These are phyloP conservation scores for Embiotoca jacksoni DNA, from an alignment of 2,113 vertebrate species.

Conservation along the genomic window DNA sequence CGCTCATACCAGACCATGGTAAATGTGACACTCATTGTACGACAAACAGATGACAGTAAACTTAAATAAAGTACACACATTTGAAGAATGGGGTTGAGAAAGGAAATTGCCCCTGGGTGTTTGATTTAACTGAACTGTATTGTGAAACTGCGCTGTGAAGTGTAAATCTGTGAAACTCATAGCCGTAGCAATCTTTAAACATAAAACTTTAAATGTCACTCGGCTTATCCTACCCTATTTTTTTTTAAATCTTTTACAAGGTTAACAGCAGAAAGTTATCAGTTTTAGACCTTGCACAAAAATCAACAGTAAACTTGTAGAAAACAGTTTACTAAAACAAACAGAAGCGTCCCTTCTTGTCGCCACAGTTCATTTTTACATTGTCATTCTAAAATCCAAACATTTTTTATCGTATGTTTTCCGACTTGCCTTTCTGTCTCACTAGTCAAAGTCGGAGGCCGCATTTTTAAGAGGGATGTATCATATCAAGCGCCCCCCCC, in stretches of 20 bases:
- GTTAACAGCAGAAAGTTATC: not conserved
- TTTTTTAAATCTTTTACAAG: conserved; percentile 4
- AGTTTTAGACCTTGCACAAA: not conserved
- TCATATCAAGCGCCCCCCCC: not conserved
- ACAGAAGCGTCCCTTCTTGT: not conserved
- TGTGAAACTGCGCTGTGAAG: not conserved
- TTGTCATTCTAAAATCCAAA: not conserved
- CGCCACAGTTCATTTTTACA: not conserved
- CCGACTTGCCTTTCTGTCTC: not conserved
- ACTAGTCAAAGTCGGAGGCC: not conserved
- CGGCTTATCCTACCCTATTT: not conserved
- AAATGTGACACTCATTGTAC: not conserved
- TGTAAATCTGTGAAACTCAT: not conserved
- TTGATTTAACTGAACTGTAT: not conserved
- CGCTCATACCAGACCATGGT: conserved; percentile 89
- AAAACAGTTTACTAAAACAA: not conserved
- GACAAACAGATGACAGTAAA: no score
- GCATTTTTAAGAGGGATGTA: not conserved
- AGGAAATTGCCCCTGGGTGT: not conserved
- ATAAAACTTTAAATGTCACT: not conserved
- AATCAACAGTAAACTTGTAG: no score
- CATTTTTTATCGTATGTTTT: not conserved
- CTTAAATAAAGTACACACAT: no score
- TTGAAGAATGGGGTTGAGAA: no score
- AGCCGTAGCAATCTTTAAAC: no score